Base-by-base conservation (phyloP, 1,140 invertebrate genomes). In the Polyergus mexicanus region DNA sequence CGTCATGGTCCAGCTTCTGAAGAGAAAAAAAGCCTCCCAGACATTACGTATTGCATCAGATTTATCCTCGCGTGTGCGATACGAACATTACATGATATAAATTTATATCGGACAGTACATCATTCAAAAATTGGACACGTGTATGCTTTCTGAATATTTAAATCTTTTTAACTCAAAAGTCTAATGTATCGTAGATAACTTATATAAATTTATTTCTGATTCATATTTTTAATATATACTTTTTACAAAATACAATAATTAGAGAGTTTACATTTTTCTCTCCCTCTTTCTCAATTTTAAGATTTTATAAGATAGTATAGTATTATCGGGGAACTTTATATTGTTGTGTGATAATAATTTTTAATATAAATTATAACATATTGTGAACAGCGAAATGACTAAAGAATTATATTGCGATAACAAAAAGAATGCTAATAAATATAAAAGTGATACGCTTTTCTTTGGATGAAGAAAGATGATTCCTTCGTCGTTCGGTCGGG, bases 401-500 rank as follows among this genome's bases (percentile, higher is more conserved):
- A 28, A 62, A 38, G 41, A 25, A 84, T 65, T 65, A 11, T 13
- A 6, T 13, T 16, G 5, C 7, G 19, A 83, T 74, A 74, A 83
- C 2, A 25, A 13, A 25, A 38, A 69, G 44, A 80, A 58, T 6
- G 47, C 22, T 80, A 58, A 80, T 58, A 80, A 69, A 38, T 62
- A 71, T 60, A 44, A 60, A 13, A 60, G 38, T 32, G 44, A 84
- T 65, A 63, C 32, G 72, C 54, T 19, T 51, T 51, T 47, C 44
- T 51, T 62, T 44, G 47, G 35, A 66, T 63, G 41, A 85, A 81
- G 84, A 63, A 74, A 84, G 68, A 86, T 74, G 44, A n/a, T 69
- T 11, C 28, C 47, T 51, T 32, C 28, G 56, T 86, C 81, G 60
- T 80, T 90, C 65, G 47, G 19, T 10, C 47, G 56, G n/a, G 47